Conservation (phyloP, 2,797 vertebrate genomes). For the Alca torda region DNA sequence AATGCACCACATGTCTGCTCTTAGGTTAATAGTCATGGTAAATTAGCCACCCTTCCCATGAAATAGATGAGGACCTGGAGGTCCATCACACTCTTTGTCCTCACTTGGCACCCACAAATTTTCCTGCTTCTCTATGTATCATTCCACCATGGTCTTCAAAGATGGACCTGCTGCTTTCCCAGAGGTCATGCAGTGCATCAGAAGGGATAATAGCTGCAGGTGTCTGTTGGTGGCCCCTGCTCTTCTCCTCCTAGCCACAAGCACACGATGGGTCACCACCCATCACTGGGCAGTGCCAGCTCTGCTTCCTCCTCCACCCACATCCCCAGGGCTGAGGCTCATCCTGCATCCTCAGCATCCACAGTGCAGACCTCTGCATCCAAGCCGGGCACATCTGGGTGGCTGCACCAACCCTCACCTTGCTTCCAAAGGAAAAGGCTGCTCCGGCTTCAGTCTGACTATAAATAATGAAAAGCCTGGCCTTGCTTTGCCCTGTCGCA, state of each 20-base stretch:
- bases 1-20: neutral
- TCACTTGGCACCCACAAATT: neutral
- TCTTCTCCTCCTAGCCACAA: neutral
- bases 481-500: neutral
- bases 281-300: neutral
- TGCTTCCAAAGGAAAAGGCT: neutral
- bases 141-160: neutral
- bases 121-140: neutral
- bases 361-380: neutral
- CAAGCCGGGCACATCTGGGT: neutral
- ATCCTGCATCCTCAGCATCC: neutral
- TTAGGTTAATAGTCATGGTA: neutral
- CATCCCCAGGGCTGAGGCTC: neutral
- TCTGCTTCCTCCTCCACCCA: neutral
- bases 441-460: neutral
- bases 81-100: neutral
- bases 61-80: neutral
- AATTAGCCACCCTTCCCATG: neutral
- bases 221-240: neutral
- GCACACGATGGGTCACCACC: neutral
- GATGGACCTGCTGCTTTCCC: neutral
- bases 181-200: neutral
- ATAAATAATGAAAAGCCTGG: rapidly evolving
- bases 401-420: neutral
- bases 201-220: too few relatives aligned